These are phyloP conservation scores for Ennomos fuscantarius DNA, from an alignment of 2,888 invertebrate genomes.

Conservation along the genomic window DNA sequence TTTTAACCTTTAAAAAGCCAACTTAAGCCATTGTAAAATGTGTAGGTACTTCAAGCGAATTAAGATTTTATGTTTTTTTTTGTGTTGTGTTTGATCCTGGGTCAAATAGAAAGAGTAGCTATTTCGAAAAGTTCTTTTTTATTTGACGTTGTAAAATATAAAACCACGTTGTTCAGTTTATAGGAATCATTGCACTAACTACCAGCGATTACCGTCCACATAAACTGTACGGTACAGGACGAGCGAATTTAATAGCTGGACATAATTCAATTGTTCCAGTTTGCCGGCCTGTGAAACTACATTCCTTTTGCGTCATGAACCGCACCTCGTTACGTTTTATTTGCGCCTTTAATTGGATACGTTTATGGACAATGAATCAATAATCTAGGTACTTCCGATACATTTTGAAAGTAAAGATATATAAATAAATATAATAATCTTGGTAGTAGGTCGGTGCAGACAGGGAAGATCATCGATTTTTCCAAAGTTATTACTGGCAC, in stretches of 20 bases:
- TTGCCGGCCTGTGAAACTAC: conserved; percentile 70
- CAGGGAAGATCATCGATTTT: too few species aligned
- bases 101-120: too few species aligned
- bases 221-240: conserved; percentile 48
- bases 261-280: conserved; percentile 77
- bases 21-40: too few species aligned
- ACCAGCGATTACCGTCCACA: conserved; percentile 54
- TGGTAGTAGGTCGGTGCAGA: not conserved
- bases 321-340: conserved; percentile 43
- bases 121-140: too few species aligned
- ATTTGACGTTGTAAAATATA: too few species aligned
- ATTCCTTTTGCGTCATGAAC: conserved; percentile 60
- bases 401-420: not conserved
- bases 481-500: too few species aligned
- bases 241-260: conserved; percentile 69
- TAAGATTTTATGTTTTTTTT: too few species aligned
- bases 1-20: too few species aligned
- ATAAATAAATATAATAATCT: not conserved
- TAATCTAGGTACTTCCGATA: not conserved
- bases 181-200: conserved; percentile 48
- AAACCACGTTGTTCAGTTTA: conserved; percentile 20
- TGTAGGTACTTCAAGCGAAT: too few species aligned
- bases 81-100: too few species aligned
- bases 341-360: conserved; percentile 29
- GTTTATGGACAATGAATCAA: conserved; percentile 23